Evolutionary conservation across 2,113 vertebrate species (phyloP).

Genomic region (Peucedramus taeniatus): DNA sequence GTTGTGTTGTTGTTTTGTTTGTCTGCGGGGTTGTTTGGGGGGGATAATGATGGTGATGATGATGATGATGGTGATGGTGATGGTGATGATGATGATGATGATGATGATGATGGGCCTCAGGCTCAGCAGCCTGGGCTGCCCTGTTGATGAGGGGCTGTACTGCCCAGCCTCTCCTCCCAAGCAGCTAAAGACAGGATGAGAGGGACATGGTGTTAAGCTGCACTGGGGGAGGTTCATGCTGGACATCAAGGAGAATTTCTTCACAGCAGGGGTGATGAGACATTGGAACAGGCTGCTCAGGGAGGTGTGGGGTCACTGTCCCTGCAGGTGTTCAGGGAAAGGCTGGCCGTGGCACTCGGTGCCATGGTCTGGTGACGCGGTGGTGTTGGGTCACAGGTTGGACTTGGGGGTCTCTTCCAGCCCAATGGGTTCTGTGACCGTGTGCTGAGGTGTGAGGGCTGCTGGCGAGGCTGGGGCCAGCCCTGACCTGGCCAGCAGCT

Average conservation of each 20-base stretch:
- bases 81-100: neutral
- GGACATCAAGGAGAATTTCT: neutral
- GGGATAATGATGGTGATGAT: neutral
- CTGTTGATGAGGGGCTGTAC: neutral
- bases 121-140: neutral
- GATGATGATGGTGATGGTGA: neutral
- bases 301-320: neutral
- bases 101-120: neutral
- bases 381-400: neutral
- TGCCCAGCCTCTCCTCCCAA: neutral
- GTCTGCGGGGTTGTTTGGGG: neutral
- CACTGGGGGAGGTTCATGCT: neutral
- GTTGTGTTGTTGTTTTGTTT: no score
- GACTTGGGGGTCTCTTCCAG: neutral
- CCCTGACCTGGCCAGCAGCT: neutral
- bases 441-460: no score
- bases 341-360: neutral
- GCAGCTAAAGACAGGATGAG: neutral
- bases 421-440: rapidly evolving
- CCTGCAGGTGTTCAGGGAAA: neutral
- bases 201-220: neutral
- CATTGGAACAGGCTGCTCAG: neutral
- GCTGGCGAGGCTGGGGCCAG: no score
- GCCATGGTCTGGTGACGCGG: rapidly evolving
- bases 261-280: rapidly evolving